These are phyloP conservation scores for Calyptommatus sinebrachiatus DNA, from an alignment of 2,113 vertebrate genomes.

Conservation along the genomic window DNA sequence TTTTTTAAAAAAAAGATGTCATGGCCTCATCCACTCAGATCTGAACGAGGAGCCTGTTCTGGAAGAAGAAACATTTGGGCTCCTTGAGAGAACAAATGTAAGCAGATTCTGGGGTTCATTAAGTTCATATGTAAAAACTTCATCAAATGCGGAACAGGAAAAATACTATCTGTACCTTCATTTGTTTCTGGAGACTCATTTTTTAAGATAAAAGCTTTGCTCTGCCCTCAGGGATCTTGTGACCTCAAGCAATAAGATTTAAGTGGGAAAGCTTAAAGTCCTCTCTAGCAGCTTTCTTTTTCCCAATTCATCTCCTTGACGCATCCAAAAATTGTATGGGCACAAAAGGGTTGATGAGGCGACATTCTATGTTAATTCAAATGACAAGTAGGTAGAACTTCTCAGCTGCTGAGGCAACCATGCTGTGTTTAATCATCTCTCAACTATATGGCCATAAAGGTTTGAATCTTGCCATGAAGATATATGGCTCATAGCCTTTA, in stretches of 20 bases:
- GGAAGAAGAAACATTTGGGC: slow-evolving; percentile 40
- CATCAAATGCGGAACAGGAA: slow-evolving; percentile 23
- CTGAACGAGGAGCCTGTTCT: slow-evolving; percentile 56
- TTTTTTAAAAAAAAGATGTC: too few relatives aligned
- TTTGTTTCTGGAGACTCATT: slow-evolving; percentile 19
- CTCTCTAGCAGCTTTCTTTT: slow-evolving; percentile 24
- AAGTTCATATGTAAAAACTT: slow-evolving; percentile 62
- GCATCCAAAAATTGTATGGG: slow-evolving; percentile 26
- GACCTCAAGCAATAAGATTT: slow-evolving; percentile 24
- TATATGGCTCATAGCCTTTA: slow-evolving; percentile 62
- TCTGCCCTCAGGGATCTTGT: slow-evolving; percentile 31
- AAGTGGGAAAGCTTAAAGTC: slow-evolving; percentile 42
- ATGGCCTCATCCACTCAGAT: too few relatives aligned
- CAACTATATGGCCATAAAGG: slow-evolving; percentile 58
- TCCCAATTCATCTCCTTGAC: slow-evolving; percentile 20
- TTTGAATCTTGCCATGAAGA: slow-evolving; percentile 62
- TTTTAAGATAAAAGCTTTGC: slow-evolving; percentile 43
- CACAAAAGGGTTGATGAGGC: slow-evolving; percentile 5
- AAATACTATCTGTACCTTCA: slow-evolving; percentile 33
- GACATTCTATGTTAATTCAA: slow-evolving; percentile 52
- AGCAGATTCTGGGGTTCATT: slow-evolving; percentile 56
- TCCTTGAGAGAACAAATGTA: slow-evolving; percentile 57
- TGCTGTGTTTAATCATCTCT: slow-evolving; percentile 65
- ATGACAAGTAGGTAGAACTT: slow-evolving; percentile 45
- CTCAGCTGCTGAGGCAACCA: slow-evolving; percentile 49